Base-by-base conservation (phyloP, 2,113 vertebrate genomes). In the Notothenia coriiceps region DNA sequence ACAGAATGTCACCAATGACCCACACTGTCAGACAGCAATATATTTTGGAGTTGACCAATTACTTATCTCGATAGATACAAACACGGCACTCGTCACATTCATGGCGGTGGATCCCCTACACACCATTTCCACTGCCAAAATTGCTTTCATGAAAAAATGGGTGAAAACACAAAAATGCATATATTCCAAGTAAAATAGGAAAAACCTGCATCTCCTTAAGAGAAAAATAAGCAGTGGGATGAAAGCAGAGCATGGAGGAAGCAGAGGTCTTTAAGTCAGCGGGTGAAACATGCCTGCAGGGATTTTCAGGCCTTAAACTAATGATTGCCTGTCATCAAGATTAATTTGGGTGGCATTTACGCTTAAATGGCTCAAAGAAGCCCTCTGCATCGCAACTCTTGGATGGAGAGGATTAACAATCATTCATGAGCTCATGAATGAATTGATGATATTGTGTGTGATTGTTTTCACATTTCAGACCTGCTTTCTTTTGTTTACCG, bases 271-370 rank as follows among this genome's bases (percentile, higher is more conserved):
- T 74, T 40, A n/a, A 75, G 62, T 55, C 61, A 0, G 10, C 0
- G 25, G 40, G 1, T 64, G 64, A 71, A 73, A 55, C 47, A 14
- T 10, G 15, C 15, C 67, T 49, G 64, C 59, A 20, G 86, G 70
- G 62, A 18, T 70, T 43, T 35, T 50, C 73, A 66, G 62, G 51
- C 67, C 47, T n/a, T 77, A 72, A 75, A 80, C 63, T 78, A 66
- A 85, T 72, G 60, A 75, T 65, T 50, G 56, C 49, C 78, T 81
- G 80, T 84, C 70, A 83, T 81, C 68, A 70, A 77, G 82, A 85
- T 78, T 71, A 73, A 88, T 86, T 81, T 50, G 20, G 43, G 40
- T 79, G 81, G 63, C 84, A 82, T 86, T 86, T 75, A 59, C 29
- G 20, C 74, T 67, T 49, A 70, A 77, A 79, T 51, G 62, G 56